Evolutionary conservation across 30 jellyfish, hydroid and myxozoan species (phyloP), one percentile per base, ranked within the genome.

Genomic region (Mastigias papua): DNA sequence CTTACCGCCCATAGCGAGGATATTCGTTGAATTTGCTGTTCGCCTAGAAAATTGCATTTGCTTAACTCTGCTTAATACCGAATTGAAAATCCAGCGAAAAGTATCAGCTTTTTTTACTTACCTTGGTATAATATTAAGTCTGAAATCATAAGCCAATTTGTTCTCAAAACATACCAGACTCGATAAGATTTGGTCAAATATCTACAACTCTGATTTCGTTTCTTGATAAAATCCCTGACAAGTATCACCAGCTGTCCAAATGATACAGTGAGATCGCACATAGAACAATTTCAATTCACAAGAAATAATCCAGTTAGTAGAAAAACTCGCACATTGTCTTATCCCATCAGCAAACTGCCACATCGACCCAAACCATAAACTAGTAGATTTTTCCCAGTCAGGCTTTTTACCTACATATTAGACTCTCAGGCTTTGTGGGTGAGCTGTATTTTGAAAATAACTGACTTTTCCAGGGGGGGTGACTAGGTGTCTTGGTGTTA

Each of bases 351-450:
- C n/a, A n/a, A n/a, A n/a, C n/a, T 6, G 11, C 11, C 6, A 37
- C 54, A 37, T 37, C 11, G 6, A 37, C 11, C 54, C 54, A 37
- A 37, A 37, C 54, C 54, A 37, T 37, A 11, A 37, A 37, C 54
- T 11, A 3, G 54, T 11, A 37, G 11, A 37, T 37, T 11, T 37
- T 37, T 11, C 11, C 54, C 54, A 3, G 6, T 37, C 54, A 37
- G 54, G 6, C 6, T 6, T 37, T 11, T 6, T 37, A 37, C 54
- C 54, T 37, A 6, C 6, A 37, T 37, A 37, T 37, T 4, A 5
- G 74, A 25, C 19, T 63, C 74, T 27, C 8, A 1, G 37, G 37
- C 74, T 63, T 7, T 63, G 74, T 63, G 74, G 74, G 35, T 27
- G 42, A 63, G 42, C 74, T 63, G 22, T 63, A 26, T 63, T 63